Evolutionary conservation across 2,888 invertebrate genomes (phyloP).

Genomic region (Venusia cambrica): DNA sequence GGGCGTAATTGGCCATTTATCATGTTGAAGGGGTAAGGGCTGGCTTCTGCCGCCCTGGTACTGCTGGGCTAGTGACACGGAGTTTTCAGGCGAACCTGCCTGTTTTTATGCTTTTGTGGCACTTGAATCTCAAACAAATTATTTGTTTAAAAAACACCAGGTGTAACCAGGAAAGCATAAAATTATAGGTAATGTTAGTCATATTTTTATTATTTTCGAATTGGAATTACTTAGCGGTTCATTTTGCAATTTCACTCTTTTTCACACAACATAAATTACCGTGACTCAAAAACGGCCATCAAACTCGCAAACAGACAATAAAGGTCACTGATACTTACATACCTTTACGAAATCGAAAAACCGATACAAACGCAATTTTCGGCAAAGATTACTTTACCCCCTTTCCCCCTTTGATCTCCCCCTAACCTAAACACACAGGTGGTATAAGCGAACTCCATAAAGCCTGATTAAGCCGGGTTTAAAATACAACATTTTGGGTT

Average conservation of each 20-base stretch:
- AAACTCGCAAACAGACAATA: slow-evolving; percentile 25
- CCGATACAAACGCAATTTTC: slow-evolving; percentile 68
- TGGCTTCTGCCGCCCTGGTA: slow-evolving; percentile 58
- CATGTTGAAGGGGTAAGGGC: slow-evolving; percentile 80
- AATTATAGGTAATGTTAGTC: too few species aligned
- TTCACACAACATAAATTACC: too few species aligned
- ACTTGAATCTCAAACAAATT: not conserved
- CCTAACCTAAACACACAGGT: slow-evolving; percentile 72
- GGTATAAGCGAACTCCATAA: slow-evolving; percentile 52
- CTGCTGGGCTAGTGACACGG: slow-evolving; percentile 33
- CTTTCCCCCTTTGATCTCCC: slow-evolving; percentile 13
- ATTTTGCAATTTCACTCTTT: too few species aligned
- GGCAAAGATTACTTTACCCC: slow-evolving; percentile 56
- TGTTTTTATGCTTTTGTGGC: slow-evolving; percentile 7
- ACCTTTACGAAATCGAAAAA: slow-evolving; percentile 55
- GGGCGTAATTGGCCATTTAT: slow-evolving; percentile 82
- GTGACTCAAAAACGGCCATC: slow-evolving; percentile 23
- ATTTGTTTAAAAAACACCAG: too few species aligned
- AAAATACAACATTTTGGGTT: slow-evolving; percentile 72
- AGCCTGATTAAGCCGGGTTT: slow-evolving; percentile 76
- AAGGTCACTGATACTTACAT: slow-evolving; percentile 37
- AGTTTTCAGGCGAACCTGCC: slow-evolving; percentile 9
- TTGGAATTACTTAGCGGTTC: too few species aligned
- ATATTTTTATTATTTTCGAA: too few species aligned
- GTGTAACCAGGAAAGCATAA: too few species aligned